Percentiles rank a stretch among this genome's conserved stretches.
phyloP scores from a whole-genome alignment of 2,113 vertebrate species.

The Nothoprocta perdicaria region DNA sequence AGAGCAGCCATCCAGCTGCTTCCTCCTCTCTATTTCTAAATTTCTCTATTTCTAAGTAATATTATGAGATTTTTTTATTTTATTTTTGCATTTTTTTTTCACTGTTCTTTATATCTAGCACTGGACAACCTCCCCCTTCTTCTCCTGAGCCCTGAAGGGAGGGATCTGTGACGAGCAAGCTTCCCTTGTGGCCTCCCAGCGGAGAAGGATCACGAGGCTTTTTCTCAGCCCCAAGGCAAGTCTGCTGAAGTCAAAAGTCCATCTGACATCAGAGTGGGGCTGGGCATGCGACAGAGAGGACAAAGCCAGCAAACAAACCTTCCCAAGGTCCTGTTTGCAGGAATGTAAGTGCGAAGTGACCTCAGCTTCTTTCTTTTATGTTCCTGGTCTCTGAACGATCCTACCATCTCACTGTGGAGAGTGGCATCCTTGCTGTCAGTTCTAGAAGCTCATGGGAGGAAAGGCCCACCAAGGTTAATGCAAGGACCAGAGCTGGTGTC shows the following conservation, averaged over 20 bases:
- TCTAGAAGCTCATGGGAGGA: neutral
- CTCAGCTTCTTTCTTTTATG: neutral
- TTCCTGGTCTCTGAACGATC: neutral
- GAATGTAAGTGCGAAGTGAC: neutral
- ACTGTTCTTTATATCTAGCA: fast-evolving
- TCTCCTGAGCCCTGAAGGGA: neutral
- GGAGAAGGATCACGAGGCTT: neutral
- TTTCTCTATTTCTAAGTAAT: neutral
- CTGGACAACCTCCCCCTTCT: neutral
- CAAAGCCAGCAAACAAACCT: neutral
- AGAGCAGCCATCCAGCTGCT: neutral
- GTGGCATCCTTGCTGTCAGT: neutral
- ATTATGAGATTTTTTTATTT: too few relatives aligned
- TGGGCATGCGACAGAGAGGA: neutral
- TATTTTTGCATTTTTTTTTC: neutral
- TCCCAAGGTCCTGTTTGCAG: neutral
- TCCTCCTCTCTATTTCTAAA: neutral
- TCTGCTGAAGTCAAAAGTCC: neutral
- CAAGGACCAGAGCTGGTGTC: too few relatives aligned
- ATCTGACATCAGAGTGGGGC: fast-evolving
- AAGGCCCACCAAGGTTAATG: neutral
- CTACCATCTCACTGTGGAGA: neutral
- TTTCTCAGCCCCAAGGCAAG: neutral
- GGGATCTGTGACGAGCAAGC: neutral
- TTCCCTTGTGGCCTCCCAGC: neutral